These are phyloP conservation scores for Bos javanicus DNA, from an alignment of 2,113 vertebrate species.

Conservation along the genomic window DNA sequence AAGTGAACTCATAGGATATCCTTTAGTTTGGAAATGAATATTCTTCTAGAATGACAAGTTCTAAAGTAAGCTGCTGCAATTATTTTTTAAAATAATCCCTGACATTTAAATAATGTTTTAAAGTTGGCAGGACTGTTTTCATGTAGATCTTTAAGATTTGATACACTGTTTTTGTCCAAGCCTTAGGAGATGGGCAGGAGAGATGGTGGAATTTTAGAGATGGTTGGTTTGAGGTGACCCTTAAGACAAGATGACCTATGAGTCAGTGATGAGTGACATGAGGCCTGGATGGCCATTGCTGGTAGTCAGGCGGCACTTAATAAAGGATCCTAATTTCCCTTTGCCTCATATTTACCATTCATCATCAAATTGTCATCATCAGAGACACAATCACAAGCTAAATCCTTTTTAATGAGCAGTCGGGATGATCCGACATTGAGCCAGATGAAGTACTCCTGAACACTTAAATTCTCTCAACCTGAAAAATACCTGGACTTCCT, in stretches of 20 bases:
- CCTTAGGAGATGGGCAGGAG: neutral
- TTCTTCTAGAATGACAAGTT: neutral
- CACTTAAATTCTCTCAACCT: neutral
- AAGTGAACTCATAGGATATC: neutral
- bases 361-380: neutral
- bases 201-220: neutral
- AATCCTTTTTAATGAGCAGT: neutral
- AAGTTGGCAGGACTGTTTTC: neutral
- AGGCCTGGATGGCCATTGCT: neutral
- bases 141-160: neutral
- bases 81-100: slow-evolving; percentile 3
- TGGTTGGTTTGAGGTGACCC: neutral
- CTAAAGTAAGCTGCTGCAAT: neutral
- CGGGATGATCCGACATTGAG: neutral
- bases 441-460: neutral
- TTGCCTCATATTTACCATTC: neutral
- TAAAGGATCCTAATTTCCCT: neutral
- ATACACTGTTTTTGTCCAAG: neutral
- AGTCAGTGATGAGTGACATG: neutral
- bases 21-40: neutral
- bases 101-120: neutral
- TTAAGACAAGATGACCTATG: neutral
- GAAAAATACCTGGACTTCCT: neutral
- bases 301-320: neutral
- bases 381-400: neutral